phyloP scores from a whole-genome alignment of 2,888 invertebrate genomes.

The Ethmia dodecea region DNA sequence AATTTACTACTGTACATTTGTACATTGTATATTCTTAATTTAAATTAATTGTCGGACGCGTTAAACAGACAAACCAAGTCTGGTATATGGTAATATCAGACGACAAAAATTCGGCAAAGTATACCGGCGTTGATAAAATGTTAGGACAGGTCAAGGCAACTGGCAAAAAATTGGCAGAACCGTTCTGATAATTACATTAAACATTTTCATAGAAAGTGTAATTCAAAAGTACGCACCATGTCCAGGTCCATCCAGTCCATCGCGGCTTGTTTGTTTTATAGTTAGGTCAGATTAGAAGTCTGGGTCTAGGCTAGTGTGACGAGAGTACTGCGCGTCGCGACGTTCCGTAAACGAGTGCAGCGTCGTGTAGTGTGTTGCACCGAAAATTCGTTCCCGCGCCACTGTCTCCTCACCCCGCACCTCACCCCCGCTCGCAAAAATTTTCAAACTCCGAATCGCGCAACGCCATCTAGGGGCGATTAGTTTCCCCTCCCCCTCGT shows the following conservation, averaged over 20 bases:
- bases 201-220: slow-evolving; percentile 6
- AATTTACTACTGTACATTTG: no score
- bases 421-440: slow-evolving; percentile 61
- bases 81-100: slow-evolving; percentile 1
- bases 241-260: slow-evolving; percentile 76
- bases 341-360: slow-evolving; percentile 73
- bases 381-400: slow-evolving; percentile 70
- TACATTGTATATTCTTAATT: no score
- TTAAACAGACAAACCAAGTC: no score
- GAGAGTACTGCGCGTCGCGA: slow-evolving; percentile 71
- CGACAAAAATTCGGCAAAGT: slow-evolving; percentile 40
- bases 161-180: slow-evolving; percentile 22
- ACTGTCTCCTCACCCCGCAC: slow-evolving; percentile 48
- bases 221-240: slow-evolving; percentile 58
- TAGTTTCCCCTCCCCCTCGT: slow-evolving; percentile 43
- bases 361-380: slow-evolving; percentile 69
- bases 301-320: slow-evolving; percentile 43
- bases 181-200: slow-evolving; percentile 12
- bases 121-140: slow-evolving; percentile 52
- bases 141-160: slow-evolving; percentile 72
- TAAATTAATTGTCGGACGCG: no score
- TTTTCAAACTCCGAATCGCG: slow-evolving; percentile 59
- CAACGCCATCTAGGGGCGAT: slow-evolving; percentile 71
- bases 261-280: slow-evolving; percentile 44
- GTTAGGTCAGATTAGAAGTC: slow-evolving; percentile 53